phyloP scores from a whole-genome alignment of 2,797 vertebrate genomes.

The Choloepus didactylus region DNA sequence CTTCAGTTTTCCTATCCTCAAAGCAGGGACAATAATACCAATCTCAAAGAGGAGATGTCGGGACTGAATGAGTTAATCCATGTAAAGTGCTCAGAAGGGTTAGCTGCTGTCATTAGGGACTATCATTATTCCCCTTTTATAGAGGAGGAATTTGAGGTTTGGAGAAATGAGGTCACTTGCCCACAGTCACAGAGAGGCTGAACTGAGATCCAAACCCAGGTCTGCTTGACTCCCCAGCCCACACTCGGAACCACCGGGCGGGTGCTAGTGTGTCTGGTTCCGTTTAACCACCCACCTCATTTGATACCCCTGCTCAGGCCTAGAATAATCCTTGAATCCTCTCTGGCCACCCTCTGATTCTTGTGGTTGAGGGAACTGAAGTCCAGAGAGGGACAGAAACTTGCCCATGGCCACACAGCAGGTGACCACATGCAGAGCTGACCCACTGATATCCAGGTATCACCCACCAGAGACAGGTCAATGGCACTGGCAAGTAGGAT shows the following conservation, averaged over 20 bases:
- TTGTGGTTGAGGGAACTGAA: conserved; percentile 18
- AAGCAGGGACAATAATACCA: background rate
- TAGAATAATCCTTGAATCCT: background rate
- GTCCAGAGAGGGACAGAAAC: conserved; percentile 16
- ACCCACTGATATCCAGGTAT: background rate
- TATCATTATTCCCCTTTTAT: background rate
- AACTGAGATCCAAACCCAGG: conserved; percentile 10
- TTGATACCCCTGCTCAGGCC: background rate
- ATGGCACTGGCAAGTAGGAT: background rate
- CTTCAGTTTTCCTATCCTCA: conserved; percentile 33
- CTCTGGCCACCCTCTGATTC: conserved; percentile 14
- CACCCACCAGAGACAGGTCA: background rate
- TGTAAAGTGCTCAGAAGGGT: background rate
- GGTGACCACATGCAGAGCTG: background rate
- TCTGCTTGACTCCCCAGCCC: background rate
- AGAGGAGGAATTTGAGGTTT: conserved; percentile 69
- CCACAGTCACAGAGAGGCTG: conserved; percentile 51
- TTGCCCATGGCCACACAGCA: background rate
- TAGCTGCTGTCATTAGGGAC: background rate
- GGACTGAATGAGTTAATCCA: background rate
- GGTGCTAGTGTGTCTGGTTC: background rate
- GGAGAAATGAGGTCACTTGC: conserved; percentile 69
- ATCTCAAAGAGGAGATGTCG: background rate
- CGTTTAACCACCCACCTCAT: background rate
- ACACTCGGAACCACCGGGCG: background rate